A percentile compares a stretch with the other conserved stretches of the same genome.
These are phyloP conservation scores for Protomyctophum bolini DNA, from an alignment of 2,113 vertebrate species.

Conservation along the genomic window DNA sequence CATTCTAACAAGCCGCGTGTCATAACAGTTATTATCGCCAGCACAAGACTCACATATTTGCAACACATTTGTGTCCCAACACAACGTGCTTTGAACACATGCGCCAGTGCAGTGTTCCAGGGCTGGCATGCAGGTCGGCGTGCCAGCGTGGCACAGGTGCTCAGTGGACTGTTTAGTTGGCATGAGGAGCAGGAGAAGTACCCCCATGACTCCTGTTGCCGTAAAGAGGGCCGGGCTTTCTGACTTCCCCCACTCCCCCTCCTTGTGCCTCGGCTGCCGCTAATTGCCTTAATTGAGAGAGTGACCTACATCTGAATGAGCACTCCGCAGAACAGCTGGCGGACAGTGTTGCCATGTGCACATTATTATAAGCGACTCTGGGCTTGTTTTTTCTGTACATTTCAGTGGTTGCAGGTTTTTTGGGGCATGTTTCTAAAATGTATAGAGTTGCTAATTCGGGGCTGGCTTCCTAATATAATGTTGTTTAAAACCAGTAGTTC, in stretches of 20 bases:
- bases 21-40: too few species aligned
- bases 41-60: too few species aligned
- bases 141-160: conserved; percentile 49
- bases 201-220: conserved; percentile 63
- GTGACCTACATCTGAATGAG: conserved; percentile 68
- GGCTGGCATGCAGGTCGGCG: conserved; percentile 50
- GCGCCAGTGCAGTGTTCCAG: conserved; percentile 32
- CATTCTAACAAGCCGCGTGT: too few species aligned
- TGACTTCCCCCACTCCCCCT: conserved; percentile 20
- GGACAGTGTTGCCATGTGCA: neutral
- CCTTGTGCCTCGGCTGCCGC: conserved; percentile 43
- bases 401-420: too few species aligned
- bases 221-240: conserved; percentile 51
- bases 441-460: too few species aligned
- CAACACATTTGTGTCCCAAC: conserved; percentile 16
- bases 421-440: too few species aligned
- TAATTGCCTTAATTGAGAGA: conserved; percentile 75
- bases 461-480: too few species aligned
- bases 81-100: conserved; percentile 9
- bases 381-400: too few species aligned
- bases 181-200: neutral
- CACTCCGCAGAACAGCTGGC: conserved; percentile 65
- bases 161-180: conserved; percentile 52
- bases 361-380: too few species aligned
- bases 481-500: too few species aligned